These are phyloP conservation scores for Clusia tigrina DNA, from an alignment of 2,888 invertebrate genomes.

Conservation along the genomic window DNA sequence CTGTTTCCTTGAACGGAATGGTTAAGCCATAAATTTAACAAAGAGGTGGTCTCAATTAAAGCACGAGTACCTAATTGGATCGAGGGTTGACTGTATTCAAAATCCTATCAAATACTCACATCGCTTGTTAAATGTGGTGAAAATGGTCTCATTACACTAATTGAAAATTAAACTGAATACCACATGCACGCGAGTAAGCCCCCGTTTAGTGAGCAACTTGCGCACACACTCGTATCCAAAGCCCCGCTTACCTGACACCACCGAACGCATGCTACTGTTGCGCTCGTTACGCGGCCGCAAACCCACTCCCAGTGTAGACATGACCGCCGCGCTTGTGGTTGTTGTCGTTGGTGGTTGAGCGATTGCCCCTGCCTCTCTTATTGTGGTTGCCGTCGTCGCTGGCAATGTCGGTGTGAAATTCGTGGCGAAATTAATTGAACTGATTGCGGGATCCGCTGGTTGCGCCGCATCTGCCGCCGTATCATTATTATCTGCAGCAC, in stretches of 20 bases:
- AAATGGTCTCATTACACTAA: too few relatives aligned
- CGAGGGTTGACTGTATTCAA: too few relatives aligned
- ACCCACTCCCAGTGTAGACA: constrained; percentile 45
- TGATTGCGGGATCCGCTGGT: constrained; percentile 40
- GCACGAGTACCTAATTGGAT: too few relatives aligned
- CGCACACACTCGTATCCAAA: background rate
- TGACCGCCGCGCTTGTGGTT: constrained; percentile 8
- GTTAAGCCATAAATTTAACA: too few relatives aligned
- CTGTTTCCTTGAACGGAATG: too few relatives aligned
- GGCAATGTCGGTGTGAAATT: constrained; percentile 27
- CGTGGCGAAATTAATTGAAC: constrained; percentile 43
- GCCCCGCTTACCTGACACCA: constrained; percentile 58
- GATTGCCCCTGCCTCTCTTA: constrained; percentile 26
- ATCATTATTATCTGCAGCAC: too few relatives aligned
- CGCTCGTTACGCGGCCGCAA: constrained; percentile 53
- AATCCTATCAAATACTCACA: too few relatives aligned
- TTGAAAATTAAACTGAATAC: background rate
- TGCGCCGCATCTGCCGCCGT: constrained; percentile 32
- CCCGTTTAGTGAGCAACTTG: too few relatives aligned
- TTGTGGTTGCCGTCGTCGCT: constrained; percentile 30
- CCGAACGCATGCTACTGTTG: constrained; percentile 61
- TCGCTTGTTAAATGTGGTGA: too few relatives aligned
- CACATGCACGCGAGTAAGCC: too few relatives aligned
- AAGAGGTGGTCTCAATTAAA: too few relatives aligned
- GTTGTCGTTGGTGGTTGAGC: constrained; percentile 19